Conservation (phyloP, 53 echinoderm and acorn worm genomes). For the Hippasteria phrygiana region DNA sequence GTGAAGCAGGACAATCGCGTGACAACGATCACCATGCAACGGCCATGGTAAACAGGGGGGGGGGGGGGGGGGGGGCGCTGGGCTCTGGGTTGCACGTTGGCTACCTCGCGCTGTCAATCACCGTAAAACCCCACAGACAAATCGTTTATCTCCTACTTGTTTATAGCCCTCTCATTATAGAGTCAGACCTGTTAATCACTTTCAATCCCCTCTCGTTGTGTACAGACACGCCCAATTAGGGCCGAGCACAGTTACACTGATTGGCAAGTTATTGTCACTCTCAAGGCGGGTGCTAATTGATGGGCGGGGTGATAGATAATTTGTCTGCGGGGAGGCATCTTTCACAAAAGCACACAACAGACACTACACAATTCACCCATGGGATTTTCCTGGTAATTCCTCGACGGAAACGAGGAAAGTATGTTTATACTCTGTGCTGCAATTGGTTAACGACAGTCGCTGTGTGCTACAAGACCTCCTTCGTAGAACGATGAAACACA, state of each 20-base stretch:
- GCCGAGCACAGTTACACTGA: background rate
- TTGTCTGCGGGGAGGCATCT: background rate
- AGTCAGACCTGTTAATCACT: background rate
- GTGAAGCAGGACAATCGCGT: background rate
- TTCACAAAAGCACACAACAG: background rate
- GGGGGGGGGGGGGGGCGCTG: too few relatives aligned
- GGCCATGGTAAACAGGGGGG: too few relatives aligned
- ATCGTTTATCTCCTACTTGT: constrained; percentile 1
- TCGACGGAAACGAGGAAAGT: background rate
- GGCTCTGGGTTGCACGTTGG: background rate
- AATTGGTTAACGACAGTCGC: too few relatives aligned
- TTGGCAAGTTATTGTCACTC: constrained; percentile 38
- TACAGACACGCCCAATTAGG: constrained; percentile 59
- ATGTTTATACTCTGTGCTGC: background rate
- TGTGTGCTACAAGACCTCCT: too few relatives aligned
- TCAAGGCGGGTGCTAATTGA: constrained; percentile 29
- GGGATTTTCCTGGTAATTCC: background rate
- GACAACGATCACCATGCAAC: background rate
- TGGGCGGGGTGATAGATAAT: constrained; percentile 10
- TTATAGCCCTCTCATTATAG: constrained; percentile 12
- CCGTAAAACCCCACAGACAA: background rate
- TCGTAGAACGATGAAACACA: too few relatives aligned
- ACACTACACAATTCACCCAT: background rate
- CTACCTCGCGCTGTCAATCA: background rate
- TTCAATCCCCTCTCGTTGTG: constrained; percentile 8